Evolutionary conservation across 2,888 invertebrate genomes (phyloP), one percentile per base, ranked within the genome.

Genomic region (Azorinus chamasolen): DNA sequence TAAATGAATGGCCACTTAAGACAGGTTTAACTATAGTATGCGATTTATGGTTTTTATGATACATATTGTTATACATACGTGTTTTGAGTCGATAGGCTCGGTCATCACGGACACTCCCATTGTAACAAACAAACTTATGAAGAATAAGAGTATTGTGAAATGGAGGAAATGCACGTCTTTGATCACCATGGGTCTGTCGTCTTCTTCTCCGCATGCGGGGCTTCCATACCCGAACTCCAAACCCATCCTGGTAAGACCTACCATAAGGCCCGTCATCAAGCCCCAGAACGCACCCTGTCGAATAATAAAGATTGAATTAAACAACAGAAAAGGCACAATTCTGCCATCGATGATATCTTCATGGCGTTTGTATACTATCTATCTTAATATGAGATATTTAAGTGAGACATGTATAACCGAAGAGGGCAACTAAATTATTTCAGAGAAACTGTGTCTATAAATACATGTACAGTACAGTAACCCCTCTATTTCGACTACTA

Each of bases 251-350:
- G 89, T 83, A 0, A 93, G 63, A 12, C 94, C 94, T 10, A 93
- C 85, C 8, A 93, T 61, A 58, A 94, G 85, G 1, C 94, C 94
- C 2, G 89, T 64, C 90, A 94, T 93, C 61, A 94, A 85, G 3
- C 93, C 92, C 91, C 92, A 93, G 84, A 94, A 94, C 2, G 94
- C 94, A 5, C 94, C 94, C 93, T 93, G 75, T n/a, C n/a, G n/a
- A 69, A 51, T 1, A 27, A 12, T 12, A 20, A 3, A 45, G 3
- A 6, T 32, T 10, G 10, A 32, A 32, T 6, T 32, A 10, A 4
- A 6, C 5, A 32, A 32, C 32, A n/a, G n/a, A n/a, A n/a, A n/a
- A n/a, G n/a, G n/a, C n/a, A n/a, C 32, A 32, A 32, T 32, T 32
- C 32, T 32, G 5, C 32, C n/a, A n/a, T n/a, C 10, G 32, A 32